phyloP scores from a whole-genome alignment of 2,888 invertebrate genomes.

The Auanema freiburgensis region DNA sequence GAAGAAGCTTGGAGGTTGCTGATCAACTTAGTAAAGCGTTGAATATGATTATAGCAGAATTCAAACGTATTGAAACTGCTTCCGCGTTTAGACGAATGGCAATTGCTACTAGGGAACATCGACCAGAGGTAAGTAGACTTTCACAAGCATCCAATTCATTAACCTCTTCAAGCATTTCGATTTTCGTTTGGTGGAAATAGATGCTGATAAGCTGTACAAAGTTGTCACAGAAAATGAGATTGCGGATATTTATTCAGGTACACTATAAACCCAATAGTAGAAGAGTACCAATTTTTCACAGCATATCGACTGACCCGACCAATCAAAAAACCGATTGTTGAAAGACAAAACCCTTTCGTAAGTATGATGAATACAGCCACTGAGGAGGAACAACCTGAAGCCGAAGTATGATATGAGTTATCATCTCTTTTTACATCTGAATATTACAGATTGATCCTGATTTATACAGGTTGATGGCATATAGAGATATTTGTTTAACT shows the following conservation, averaged over 20 bases:
- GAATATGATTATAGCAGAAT: conserved; percentile 5
- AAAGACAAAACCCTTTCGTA: conserved; percentile 18
- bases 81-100: conserved; percentile 5
- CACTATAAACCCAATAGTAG: neutral
- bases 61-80: conserved; percentile 13
- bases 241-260: conserved; percentile 11
- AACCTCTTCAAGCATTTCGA: conserved; percentile 10
- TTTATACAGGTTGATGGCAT: conserved; percentile 26
- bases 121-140: conserved; percentile 4
- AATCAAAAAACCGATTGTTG: conserved; percentile 9
- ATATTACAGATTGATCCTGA: neutral
- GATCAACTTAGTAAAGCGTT: neutral
- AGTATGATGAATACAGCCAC: conserved; percentile 7
- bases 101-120: conserved; percentile 12
- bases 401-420: neutral
- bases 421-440: neutral
- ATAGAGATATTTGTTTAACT: conserved; percentile 34
- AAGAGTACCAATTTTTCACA: conserved; percentile 8
- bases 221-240: conserved; percentile 13
- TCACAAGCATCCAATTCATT: neutral
- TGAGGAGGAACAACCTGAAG: neutral
- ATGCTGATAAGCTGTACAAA: conserved; percentile 18
- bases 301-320: conserved; percentile 10
- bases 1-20: neutral
- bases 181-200: conserved; percentile 17